Conservation (phyloP, 2,797 vertebrate species). For the Manis javanica region DNA sequence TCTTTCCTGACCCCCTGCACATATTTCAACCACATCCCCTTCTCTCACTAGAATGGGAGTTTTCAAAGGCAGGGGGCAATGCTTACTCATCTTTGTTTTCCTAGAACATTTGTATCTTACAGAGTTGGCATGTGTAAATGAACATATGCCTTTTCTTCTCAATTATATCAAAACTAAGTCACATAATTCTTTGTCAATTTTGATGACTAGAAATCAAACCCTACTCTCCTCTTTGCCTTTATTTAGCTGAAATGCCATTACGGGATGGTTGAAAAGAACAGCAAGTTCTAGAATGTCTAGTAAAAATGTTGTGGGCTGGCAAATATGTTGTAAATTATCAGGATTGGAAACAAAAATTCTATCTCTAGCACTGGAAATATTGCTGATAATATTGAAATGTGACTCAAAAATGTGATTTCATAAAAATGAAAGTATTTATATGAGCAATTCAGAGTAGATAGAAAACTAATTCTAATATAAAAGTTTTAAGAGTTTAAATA, state of each 20-base stretch:
- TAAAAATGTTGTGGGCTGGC: slow-evolving; percentile 51
- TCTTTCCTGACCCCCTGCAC: neutral
- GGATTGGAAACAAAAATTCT: slow-evolving; percentile 47
- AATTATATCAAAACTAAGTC: slow-evolving; percentile 17
- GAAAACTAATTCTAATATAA: slow-evolving; percentile 41
- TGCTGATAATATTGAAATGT: slow-evolving; percentile 53
- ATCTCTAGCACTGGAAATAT: slow-evolving; percentile 1
- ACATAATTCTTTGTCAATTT: slow-evolving; percentile 55
- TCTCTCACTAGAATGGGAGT: neutral
- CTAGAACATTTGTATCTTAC: neutral
- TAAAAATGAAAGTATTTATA: slow-evolving; percentile 51
- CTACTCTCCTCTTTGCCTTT: slow-evolving; percentile 16
- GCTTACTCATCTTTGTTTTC: neutral
- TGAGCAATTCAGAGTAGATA: slow-evolving; percentile 48
- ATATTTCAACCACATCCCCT: neutral
- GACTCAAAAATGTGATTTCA: slow-evolving; percentile 48
- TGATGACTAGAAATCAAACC: slow-evolving; percentile 53
- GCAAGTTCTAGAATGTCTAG: slow-evolving; percentile 40
- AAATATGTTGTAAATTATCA: slow-evolving; percentile 55
- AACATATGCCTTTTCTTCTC: slow-evolving; percentile 56
- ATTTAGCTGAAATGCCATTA: slow-evolving; percentile 46
- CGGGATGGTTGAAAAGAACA: slow-evolving; percentile 40
- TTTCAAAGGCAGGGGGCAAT: neutral
- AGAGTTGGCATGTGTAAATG: slow-evolving; percentile 1
- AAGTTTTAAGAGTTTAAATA: slow-evolving; percentile 37